Conservation (phyloP, 2,113 vertebrate species). For the Ictidomys tridecemlineatus region DNA sequence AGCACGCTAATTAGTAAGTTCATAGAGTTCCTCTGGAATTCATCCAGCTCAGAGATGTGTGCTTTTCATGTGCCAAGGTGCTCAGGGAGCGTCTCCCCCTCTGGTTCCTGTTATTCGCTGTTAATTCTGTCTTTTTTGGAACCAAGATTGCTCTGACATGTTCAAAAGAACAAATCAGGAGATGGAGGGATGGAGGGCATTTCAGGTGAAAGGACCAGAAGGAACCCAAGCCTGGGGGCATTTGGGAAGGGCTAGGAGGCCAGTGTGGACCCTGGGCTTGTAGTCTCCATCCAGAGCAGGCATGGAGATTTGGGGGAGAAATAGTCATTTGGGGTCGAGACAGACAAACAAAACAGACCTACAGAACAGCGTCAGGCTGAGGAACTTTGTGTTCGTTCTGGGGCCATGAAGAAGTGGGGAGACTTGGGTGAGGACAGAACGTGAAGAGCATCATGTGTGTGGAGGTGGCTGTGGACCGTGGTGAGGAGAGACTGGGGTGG, state of each 20-base stretch:
- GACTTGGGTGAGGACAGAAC: neutral
- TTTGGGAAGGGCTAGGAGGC: neutral
- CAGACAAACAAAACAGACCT: neutral
- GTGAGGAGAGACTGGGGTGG: neutral
- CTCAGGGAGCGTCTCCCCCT: neutral
- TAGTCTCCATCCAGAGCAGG: neutral
- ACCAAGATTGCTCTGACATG: neutral
- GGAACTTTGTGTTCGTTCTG: neutral
- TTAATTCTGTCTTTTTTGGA: neutral
- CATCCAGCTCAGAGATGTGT: neutral
- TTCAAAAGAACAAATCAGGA: neutral
- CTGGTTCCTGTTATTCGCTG: neutral
- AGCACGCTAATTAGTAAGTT: neutral
- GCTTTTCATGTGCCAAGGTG: too few relatives aligned
- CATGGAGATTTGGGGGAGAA: neutral
- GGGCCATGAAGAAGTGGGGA: neutral
- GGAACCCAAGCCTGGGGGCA: neutral
- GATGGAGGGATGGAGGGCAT: neutral
- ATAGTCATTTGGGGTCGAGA: neutral
- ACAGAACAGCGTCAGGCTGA: neutral
- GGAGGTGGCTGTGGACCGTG: rapidly evolving
- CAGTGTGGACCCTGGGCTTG: neutral
- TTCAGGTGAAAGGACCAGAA: neutral
- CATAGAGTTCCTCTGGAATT: neutral
- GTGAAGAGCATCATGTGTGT: neutral